Base-by-base conservation (phyloP, 1,140 invertebrate species). In the Drosophila auraria region DNA sequence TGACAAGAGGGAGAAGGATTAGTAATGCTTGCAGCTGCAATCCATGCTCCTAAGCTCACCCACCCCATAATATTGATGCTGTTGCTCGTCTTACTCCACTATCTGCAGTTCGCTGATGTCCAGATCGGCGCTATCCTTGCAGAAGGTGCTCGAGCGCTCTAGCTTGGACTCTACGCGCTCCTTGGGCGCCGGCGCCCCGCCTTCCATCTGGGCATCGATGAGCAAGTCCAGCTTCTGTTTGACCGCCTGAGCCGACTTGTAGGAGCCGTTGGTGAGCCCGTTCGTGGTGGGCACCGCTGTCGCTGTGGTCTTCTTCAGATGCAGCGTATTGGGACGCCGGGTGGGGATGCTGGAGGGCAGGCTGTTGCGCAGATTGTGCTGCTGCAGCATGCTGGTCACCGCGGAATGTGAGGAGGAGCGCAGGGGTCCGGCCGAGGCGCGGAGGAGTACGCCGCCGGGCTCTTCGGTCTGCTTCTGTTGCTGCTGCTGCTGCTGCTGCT, bases 101-200 rank as follows among this genome's bases (percentile, higher is more conserved):
- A 93, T 92, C 59, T 93, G 91, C 65, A 93, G 80, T 38, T 93
- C 90, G 30, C 80, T 80, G 5, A 92, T 58, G 53, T 84, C 82
- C 73, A 92, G 42, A 64, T 93, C 92, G 23, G 92, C 82, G 54
- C 78, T 78, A 9, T 93, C 92, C 73, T 93, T 93, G 74, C 91
- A 93, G 42, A 93, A 93, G 8, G 92, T 93, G 71, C 91, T 93
- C 4, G 92, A 93, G 23, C 92, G 83, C 58, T 93, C 92, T 57
- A 93, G 73, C 69, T 93, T 93, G 11, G 87, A 89, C 57, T 92
- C 91, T 3, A 91, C 86, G 9, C 78, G 71, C 53, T 82, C 76
- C 64, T 62, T 75, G 57, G 66, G 59, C 60, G 36, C 40, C 7
- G 66, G 59, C 60, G 36, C 40, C 9, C 60, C 51, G 23, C 14